Percentiles rank a stretch among this genome's conserved stretches.
These are phyloP conservation scores for Choloepus didactylus DNA, from an alignment of 2,797 vertebrate genomes.

Conservation along the genomic window DNA sequence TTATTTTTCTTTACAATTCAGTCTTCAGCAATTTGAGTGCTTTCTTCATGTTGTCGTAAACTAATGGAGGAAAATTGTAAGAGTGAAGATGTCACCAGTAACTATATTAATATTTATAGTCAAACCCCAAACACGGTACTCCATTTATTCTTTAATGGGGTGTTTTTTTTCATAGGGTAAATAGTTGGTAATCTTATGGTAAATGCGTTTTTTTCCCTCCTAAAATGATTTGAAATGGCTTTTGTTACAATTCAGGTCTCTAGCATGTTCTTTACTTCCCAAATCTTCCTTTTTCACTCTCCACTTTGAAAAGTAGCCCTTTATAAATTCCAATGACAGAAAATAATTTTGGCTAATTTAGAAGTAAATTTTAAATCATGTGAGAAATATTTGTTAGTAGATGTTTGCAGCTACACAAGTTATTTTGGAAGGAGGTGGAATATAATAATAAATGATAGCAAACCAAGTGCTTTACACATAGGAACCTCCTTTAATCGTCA, in stretches of 20 bases:
- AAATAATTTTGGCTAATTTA: not conserved
- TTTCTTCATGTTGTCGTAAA: conserved; percentile 94
- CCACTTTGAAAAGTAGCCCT: not conserved
- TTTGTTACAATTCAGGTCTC: conserved; percentile 11
- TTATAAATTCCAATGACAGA: not conserved
- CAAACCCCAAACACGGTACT: not conserved
- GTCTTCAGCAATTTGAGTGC: conserved; percentile 95
- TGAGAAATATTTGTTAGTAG: not conserved
- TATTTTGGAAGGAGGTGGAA: not conserved
- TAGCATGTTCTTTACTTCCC: not conserved
- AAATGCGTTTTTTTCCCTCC: not conserved
- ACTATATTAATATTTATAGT: not conserved
- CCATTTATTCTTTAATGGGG: not conserved
- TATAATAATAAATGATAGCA: not conserved
- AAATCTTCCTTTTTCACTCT: not conserved
- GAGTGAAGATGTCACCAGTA: not conserved
- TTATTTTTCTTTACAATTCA: conserved; percentile 90
- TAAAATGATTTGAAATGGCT: not conserved
- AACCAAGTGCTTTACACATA: not conserved
- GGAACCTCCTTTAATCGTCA: not conserved
- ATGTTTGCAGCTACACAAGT: not conserved
- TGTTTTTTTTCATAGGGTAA: not conserved
- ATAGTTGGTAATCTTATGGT: not conserved
- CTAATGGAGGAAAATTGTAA: conserved; percentile 81
- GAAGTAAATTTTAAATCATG: not conserved